Conservation (phyloP, 2,113 vertebrate species). For the Oryzias woworae region DNA sequence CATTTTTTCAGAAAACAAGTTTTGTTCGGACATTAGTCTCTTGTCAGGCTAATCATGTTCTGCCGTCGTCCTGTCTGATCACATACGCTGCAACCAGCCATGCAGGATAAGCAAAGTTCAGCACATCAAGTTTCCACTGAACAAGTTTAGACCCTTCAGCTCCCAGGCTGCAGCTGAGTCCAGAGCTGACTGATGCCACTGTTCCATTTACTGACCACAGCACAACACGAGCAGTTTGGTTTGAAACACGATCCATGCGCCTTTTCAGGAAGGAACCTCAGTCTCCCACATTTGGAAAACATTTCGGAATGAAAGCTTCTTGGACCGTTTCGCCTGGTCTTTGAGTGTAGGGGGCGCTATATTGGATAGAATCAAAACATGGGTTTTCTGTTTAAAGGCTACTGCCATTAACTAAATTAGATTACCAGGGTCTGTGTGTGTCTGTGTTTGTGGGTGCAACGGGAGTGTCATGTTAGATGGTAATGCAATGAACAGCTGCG, state of each 20-base stretch:
- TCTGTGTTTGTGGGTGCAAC: constrained; percentile 35
- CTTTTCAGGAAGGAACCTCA: constrained; percentile 32
- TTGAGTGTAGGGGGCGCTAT: constrained; percentile 23
- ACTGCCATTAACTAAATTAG: constrained; percentile 60
- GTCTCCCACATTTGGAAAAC: constrained; percentile 49
- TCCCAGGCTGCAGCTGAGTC: constrained; percentile 16
- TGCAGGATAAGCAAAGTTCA: constrained; percentile 12
- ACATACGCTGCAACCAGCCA: constrained; percentile 1
- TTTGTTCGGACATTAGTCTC: neutral
- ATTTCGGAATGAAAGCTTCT: constrained; percentile 15
- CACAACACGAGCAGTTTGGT: constrained; percentile 25
- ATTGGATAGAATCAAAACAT: constrained; percentile 15
- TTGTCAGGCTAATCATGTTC: neutral
- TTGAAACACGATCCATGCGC: constrained; percentile 30
- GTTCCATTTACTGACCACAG: constrained; percentile 54
- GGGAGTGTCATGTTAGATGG: constrained; percentile 63
- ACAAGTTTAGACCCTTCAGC: constrained; percentile 43
- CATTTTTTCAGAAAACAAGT: neutral
- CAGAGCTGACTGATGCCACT: constrained; percentile 35
- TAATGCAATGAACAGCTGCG: constrained; percentile 73
- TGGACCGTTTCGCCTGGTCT: constrained; percentile 1
- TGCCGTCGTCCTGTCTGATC: constrained; percentile 16
- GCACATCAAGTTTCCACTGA: constrained; percentile 34
- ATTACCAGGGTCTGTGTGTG: constrained; percentile 52
- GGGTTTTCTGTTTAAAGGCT: constrained; percentile 33